A percentile compares a stretch with the other conserved stretches of the same genome.
Evolutionary conservation across 2,888 invertebrate genomes (phyloP).

Genomic region (Drosophila phalerata): DNA sequence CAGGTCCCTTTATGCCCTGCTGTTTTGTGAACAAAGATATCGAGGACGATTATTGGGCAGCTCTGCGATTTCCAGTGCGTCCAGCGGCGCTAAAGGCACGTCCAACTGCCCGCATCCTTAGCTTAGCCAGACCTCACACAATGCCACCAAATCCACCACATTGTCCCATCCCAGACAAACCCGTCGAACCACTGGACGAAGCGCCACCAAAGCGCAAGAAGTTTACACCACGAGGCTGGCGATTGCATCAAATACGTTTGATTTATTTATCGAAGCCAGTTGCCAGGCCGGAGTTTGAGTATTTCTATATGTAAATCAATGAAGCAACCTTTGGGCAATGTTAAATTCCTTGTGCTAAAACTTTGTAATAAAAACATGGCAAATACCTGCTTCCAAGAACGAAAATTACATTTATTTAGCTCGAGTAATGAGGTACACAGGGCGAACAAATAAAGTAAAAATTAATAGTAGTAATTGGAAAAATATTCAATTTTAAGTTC

Average conservation of each 20-base stretch:
- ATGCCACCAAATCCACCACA: slow-evolving; percentile 74
- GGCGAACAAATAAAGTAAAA: background rate
- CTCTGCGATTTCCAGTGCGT: slow-evolving; percentile 75
- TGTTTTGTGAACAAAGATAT: slow-evolving; percentile 76
- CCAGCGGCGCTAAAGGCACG: slow-evolving; percentile 68
- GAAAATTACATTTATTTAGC: background rate
- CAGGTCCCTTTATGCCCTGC: slow-evolving; percentile 60
- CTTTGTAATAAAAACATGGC: slow-evolving; percentile 4
- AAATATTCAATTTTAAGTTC: too few species aligned
- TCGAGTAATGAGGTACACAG: background rate
- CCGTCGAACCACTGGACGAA: slow-evolving; percentile 28
- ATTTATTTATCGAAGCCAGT: slow-evolving; percentile 76
- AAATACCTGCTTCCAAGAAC: background rate
- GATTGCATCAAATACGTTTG: slow-evolving; percentile 76
- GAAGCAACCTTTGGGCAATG: background rate
- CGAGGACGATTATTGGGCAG: slow-evolving; percentile 76
- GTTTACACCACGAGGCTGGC: slow-evolving; percentile 79
- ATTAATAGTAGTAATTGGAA: too few species aligned
- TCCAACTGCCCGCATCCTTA: slow-evolving; percentile 66
- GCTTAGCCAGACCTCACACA: slow-evolving; percentile 68
- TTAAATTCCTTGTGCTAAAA: slow-evolving; percentile 30
- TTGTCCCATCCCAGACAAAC: slow-evolving; percentile 72
- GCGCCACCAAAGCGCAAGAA: slow-evolving; percentile 67
- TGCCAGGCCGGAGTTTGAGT: slow-evolving; percentile 63
- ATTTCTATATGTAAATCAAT: slow-evolving; percentile 64